phyloP scores from a whole-genome alignment of 35 echinoderm and acorn worm species.

The Heliocidaris tuberculata region DNA sequence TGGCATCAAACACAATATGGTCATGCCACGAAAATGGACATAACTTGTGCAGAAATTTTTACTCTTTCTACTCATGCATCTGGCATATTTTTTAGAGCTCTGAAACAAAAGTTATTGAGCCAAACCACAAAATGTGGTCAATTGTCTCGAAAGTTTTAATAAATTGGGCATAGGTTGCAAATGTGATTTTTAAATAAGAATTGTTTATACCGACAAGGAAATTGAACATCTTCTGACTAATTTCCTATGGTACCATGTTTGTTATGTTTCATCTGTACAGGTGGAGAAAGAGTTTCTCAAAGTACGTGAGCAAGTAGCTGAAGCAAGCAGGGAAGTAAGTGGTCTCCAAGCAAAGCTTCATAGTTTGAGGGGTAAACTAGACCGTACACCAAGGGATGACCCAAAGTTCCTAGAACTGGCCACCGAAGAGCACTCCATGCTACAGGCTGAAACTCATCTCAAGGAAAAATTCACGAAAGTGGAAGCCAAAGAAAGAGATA shows the following conservation, averaged over 20 bases:
- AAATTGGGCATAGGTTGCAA: too few species aligned
- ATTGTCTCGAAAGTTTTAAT: too few species aligned
- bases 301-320: constrained; percentile 60
- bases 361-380: constrained; percentile 74
- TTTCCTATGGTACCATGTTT: not conserved
- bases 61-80: too few species aligned
- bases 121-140: too few species aligned
- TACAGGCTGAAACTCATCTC: constrained; percentile 72
- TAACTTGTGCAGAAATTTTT: too few species aligned
- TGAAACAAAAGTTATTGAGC: too few species aligned
- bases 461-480: constrained; percentile 59
- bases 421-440: constrained; percentile 86
- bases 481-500: constrained; percentile 67
- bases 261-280: constrained; percentile 44
- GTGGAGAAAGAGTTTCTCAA: constrained; percentile 72
- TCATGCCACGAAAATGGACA: too few species aligned
- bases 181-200: too few species aligned
- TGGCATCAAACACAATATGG: too few species aligned
- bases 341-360: constrained; percentile 69
- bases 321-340: constrained; percentile 66
- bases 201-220: too few species aligned
- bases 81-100: too few species aligned
- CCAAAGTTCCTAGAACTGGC: constrained; percentile 88
- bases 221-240: too few species aligned
- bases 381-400: constrained; percentile 87